Evolutionary conservation across 2,797 vertebrate genomes (phyloP), one percentile per base, ranked within the genome.

Genomic region (Karalla daura): DNA sequence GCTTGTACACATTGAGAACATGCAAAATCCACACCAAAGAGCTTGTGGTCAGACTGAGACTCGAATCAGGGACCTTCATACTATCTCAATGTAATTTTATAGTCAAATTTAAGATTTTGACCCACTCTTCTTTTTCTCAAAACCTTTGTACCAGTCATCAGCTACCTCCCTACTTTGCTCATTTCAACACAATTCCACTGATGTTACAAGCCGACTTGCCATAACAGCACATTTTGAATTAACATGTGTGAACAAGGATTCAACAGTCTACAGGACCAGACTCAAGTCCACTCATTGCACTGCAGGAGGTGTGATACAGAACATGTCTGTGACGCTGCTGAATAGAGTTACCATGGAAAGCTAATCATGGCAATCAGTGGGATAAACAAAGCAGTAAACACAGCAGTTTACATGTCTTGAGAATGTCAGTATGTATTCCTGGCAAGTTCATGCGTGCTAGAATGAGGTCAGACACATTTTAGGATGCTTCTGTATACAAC

Each of bases 351-450:
- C 53, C 23, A 36, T 28, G 9, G 66, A 43, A 55, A 78, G 36
- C 7, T 25, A 47, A 67, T 54, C 28, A 21, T 40, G 53, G 63
- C 54, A 79, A 61, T 80, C 73, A 80, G 10, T 41, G n/a, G 30
- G 36, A 70, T 70, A 81, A 88, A 88, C 74, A 81, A 55, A 82
- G 52, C 58, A 41, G 63, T 74, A 85, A 88, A 88, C 67, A 76
- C 45, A 60, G 3, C 14, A 35, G 62, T 85, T 83, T 67, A 81
- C 73, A 66, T 33, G 35, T 39, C 39, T 65, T 13, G 40, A 46
- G 41, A 74, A 74, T 61, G 39, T 58, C 52, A 46, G 30, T 33
- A 39, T 55, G 49, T 73, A 63, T 70, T 74, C 18, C 63, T 80
- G 73, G 62, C 65, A 53, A 66, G 71, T 72, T 80, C 73, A 72